Evolutionary conservation across 2,888 invertebrate genomes (phyloP).

Genomic region (Lobophora halterata): DNA sequence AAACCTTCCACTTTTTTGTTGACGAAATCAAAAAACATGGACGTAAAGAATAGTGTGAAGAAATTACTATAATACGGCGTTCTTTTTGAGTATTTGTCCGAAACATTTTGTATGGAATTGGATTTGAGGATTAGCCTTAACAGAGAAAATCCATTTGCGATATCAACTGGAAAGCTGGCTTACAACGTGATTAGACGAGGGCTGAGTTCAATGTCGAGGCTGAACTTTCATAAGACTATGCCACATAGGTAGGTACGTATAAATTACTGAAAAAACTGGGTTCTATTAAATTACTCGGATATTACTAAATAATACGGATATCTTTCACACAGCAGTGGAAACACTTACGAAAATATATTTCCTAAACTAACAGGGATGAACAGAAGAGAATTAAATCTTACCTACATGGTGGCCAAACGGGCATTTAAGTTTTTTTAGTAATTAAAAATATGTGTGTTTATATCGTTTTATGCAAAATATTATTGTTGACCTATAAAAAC

Average conservation of each 20-base stretch:
- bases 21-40: too few species aligned
- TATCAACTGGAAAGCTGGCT: slow-evolving; percentile 23
- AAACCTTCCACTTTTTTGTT: too few species aligned
- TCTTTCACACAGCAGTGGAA: slow-evolving; percentile 95
- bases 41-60: too few species aligned
- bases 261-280: slow-evolving; percentile 76
- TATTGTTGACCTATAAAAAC: too few species aligned
- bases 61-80: too few species aligned
- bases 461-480: too few species aligned
- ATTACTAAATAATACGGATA: too few species aligned
- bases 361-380: slow-evolving; percentile 86
- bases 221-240: slow-evolving; percentile 90
- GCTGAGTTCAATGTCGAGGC: slow-evolving; percentile 89
- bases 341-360: slow-evolving; percentile 92
- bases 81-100: too few species aligned
- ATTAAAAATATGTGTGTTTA: too few species aligned
- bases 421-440: too few species aligned
- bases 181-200: slow-evolving; percentile 89
- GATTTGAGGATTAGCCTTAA: too few species aligned
- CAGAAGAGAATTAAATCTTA: slow-evolving; percentile 77
- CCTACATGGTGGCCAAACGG: slow-evolving; percentile 81
- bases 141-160: slow-evolving; percentile 22
- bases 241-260: slow-evolving; percentile 83
- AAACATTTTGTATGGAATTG: too few species aligned
- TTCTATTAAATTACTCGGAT: slow-evolving; percentile 89